Conservation (phyloP, 1,140 invertebrate species). For the Mizuhopecten yessoensis region DNA sequence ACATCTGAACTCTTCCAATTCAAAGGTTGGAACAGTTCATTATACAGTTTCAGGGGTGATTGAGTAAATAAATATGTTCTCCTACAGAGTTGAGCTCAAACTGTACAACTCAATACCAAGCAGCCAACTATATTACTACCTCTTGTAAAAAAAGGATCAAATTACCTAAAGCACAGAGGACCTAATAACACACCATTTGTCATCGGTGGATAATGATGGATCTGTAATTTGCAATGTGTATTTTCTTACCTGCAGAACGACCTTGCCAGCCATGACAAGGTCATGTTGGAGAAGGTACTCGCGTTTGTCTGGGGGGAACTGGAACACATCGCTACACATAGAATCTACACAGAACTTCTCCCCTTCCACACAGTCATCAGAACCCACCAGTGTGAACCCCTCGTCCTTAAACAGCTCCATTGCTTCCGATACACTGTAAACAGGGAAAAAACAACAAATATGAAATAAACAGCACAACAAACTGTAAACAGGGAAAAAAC, state of each 20-base stretch:
- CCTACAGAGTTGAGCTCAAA: no score
- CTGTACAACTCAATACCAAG: no score
- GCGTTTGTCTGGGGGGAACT: slow-evolving; percentile 69
- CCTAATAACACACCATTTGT: neutral
- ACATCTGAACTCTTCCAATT: no score
- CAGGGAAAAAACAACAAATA: neutral
- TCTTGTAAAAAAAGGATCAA: neutral
- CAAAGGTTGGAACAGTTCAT: no score
- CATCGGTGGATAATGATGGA: neutral
- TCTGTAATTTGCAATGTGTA: neutral
- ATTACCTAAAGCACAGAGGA: neutral
- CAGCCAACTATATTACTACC: no score
- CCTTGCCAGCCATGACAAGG: slow-evolving; percentile 63
- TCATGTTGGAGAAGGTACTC: slow-evolving; percentile 65
- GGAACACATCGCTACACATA: slow-evolving; percentile 76
- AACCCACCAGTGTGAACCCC: slow-evolving; percentile 60
- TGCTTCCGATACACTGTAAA: slow-evolving; percentile 71
- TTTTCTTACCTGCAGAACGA: slow-evolving; percentile 72
- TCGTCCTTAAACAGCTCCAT: slow-evolving; percentile 72
- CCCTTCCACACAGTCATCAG: slow-evolving; percentile 58
- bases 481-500: no score
- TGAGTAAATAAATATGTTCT: no score
- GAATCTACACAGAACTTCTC: slow-evolving; percentile 71
- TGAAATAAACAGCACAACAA: no score
- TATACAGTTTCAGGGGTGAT: no score